Evolutionary conservation across 2,113 vertebrate genomes (phyloP).

Genomic region (Aramus guarauna): DNA sequence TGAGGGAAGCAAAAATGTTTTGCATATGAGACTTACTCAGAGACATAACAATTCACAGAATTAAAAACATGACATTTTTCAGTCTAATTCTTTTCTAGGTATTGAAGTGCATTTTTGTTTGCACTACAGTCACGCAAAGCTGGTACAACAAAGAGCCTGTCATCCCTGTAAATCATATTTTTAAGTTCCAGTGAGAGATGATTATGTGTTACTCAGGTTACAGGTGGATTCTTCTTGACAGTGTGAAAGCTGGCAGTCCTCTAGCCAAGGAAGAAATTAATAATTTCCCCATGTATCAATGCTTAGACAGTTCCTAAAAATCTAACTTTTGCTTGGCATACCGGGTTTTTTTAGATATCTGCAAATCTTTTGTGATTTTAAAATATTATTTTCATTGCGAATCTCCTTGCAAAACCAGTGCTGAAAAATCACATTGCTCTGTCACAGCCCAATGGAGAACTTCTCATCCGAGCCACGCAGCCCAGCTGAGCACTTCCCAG

Average conservation of each 20-base stretch:
- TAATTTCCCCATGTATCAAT: neutral
- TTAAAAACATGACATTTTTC: neutral
- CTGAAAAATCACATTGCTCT: neutral
- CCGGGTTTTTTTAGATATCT: neutral
- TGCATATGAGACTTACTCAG: neutral
- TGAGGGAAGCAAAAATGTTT: neutral
- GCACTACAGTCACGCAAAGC: neutral
- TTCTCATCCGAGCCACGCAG: fast-evolving
- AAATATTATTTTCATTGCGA: neutral
- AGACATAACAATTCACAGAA: constrained; percentile 7
- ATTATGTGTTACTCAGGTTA: neutral
- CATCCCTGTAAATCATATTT: neutral
- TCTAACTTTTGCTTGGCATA: neutral
- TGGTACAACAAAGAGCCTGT: neutral
- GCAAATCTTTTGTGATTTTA: neutral
- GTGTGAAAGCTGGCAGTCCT: neutral
- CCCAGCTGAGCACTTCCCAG: neutral
- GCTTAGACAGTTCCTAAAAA: neutral
- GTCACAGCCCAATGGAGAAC: neutral
- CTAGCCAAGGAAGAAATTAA: neutral
- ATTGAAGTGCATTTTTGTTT: neutral
- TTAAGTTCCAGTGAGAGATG: neutral
- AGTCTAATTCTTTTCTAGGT: neutral
- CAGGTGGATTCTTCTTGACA: neutral
- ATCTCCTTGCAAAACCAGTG: neutral